Evolutionary conservation across 2,797 vertebrate species (phyloP).

Genomic region (Artibeus lituratus): DNA sequence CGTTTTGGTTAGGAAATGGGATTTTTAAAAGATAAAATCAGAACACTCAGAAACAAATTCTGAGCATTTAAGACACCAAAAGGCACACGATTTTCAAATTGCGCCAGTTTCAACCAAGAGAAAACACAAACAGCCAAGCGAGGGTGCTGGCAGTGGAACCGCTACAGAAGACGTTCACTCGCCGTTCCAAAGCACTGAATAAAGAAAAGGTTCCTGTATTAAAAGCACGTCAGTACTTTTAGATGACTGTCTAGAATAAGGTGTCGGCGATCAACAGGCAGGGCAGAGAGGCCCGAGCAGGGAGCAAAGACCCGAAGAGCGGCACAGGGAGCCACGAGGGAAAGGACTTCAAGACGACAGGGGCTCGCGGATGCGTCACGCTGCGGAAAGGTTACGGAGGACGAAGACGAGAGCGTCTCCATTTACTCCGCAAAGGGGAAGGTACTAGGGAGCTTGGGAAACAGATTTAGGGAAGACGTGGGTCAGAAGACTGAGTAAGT

Average conservation of each 20-base stretch:
- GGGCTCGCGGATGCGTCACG: neutral
- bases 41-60: neutral
- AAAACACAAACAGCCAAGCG: neutral
- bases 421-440: neutral
- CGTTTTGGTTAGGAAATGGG: neutral
- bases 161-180: neutral
- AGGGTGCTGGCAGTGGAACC: neutral
- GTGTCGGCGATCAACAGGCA: neutral
- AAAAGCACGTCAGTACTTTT: neutral
- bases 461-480: neutral
- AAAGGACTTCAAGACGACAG: neutral
- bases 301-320: neutral
- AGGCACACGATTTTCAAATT: neutral
- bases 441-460: neutral
- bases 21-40: slow-evolving; percentile 23
- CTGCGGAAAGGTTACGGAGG: neutral
- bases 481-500: neutral
- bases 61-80: neutral
- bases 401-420: neutral
- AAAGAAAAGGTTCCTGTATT: neutral
- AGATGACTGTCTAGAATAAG: neutral
- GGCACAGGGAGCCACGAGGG: neutral
- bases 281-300: neutral
- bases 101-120: neutral
- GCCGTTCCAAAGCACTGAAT: neutral